Evolutionary conservation across 2,888 invertebrate species (phyloP).

Genomic region (Rhabditophanes sp.): DNA sequence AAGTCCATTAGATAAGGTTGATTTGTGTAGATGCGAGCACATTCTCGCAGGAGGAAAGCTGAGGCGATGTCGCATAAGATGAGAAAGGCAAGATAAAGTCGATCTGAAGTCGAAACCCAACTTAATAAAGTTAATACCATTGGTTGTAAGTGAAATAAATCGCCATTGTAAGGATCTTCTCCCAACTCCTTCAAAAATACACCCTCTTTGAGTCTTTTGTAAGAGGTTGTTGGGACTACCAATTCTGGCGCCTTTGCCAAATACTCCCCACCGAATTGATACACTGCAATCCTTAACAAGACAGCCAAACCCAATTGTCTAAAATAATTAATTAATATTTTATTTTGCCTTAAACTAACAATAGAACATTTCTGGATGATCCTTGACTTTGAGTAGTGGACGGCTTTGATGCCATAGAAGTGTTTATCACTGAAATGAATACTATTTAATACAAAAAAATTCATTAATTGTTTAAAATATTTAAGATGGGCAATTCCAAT

Average conservation of each 20-base stretch:
- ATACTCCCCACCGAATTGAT: slow-evolving; percentile 15
- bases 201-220: slow-evolving; percentile 15
- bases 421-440: no score
- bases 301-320: slow-evolving; percentile 15
- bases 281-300: slow-evolving; percentile 10
- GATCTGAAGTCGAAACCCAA: slow-evolving; percentile 6
- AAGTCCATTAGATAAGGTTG: slow-evolving; percentile 1
- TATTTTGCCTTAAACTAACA: no score
- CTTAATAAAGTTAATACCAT: no score
- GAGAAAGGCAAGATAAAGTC: slow-evolving; percentile 1
- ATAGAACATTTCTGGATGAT: no score
- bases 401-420: no score
- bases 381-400: no score
- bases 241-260: slow-evolving; percentile 14
- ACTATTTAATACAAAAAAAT: no score
- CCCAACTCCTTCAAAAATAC: slow-evolving; percentile 10
- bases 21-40: slow-evolving; percentile 2
- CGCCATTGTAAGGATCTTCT: slow-evolving; percentile 15
- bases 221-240: slow-evolving; percentile 18
- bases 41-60: slow-evolving; percentile 3
- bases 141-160: slow-evolving; percentile 17
- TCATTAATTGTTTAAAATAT: no score
- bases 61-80: slow-evolving; percentile 5
- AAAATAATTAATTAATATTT: no score
- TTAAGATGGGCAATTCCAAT: no score